Conservation (phyloP, 2,113 vertebrate species). For the Tyto alba region DNA sequence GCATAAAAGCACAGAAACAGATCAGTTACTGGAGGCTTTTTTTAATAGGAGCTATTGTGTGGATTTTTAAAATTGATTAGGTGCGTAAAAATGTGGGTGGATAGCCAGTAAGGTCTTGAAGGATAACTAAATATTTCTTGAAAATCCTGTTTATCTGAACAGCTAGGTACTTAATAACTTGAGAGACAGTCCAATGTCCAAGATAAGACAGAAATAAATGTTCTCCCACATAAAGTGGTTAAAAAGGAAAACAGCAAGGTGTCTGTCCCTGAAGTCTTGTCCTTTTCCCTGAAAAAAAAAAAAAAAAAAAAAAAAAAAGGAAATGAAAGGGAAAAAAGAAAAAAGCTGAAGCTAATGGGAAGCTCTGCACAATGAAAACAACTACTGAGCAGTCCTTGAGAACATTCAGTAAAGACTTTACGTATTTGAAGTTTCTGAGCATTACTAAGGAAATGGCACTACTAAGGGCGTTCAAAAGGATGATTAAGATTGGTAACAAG, state of each 20-base stretch:
- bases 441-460: not conserved
- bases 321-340: too few species aligned
- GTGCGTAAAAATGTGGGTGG: not conserved
- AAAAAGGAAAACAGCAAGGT: not conserved
- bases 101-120: not conserved
- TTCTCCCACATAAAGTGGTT: not conserved
- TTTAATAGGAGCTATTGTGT: not conserved
- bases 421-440: not conserved
- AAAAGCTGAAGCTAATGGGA: not conserved
- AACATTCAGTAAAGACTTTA: not conserved
- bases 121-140: not conserved
- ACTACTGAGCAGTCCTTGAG: not conserved
- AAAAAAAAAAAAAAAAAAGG: not conserved
- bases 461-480: not conserved
- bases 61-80: not conserved
- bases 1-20: conserved; percentile 48
- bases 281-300: not conserved
- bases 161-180: not conserved
- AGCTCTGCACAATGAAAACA: not conserved
- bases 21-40: not conserved
- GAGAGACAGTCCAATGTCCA: not conserved
- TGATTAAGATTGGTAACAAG: rapidly evolving
- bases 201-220: not conserved
- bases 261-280: not conserved
- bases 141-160: not conserved